These are phyloP conservation scores for Tragelaphus scriptus DNA, from an alignment of 2,113 vertebrate species.

Conservation along the genomic window DNA sequence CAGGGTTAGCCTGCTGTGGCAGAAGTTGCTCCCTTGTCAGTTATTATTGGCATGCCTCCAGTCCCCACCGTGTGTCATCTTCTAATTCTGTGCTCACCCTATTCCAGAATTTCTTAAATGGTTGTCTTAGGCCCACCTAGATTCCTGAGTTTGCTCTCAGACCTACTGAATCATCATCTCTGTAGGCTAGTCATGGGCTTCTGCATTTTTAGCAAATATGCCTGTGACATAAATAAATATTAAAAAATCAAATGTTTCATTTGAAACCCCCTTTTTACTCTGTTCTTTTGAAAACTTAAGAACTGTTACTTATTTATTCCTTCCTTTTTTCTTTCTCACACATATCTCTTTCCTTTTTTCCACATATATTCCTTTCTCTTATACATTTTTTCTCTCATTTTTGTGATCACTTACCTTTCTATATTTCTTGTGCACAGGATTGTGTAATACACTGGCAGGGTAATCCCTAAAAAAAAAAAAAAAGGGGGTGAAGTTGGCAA, in stretches of 20 bases:
- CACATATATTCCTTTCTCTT: neutral
- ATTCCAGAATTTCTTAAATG: constrained; percentile 4
- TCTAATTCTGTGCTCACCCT: constrained; percentile 8
- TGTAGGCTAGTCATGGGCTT: neutral
- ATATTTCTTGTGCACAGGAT: neutral
- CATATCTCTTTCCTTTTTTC: neutral
- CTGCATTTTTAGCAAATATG: neutral
- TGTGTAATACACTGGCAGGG: neutral
- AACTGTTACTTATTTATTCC: neutral
- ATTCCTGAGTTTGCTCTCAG: neutral
- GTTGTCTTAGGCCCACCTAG: neutral
- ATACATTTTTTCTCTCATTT: constrained; percentile 1
- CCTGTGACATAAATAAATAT: neutral
- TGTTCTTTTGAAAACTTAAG: neutral
- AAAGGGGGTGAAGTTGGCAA: neutral
- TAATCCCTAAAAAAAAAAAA: neutral
- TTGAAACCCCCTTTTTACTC: neutral
- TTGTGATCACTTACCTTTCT: neutral
- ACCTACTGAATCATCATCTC: neutral
- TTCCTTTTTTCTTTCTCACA: neutral
- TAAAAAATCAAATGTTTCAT: neutral
- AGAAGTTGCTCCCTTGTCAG: neutral
- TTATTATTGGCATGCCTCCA: neutral
- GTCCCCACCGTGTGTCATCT: neutral
- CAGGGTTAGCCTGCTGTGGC: neutral